Evolutionary conservation across 2,113 vertebrate species (phyloP).

Genomic region (Melanotaenia duboulayi): DNA sequence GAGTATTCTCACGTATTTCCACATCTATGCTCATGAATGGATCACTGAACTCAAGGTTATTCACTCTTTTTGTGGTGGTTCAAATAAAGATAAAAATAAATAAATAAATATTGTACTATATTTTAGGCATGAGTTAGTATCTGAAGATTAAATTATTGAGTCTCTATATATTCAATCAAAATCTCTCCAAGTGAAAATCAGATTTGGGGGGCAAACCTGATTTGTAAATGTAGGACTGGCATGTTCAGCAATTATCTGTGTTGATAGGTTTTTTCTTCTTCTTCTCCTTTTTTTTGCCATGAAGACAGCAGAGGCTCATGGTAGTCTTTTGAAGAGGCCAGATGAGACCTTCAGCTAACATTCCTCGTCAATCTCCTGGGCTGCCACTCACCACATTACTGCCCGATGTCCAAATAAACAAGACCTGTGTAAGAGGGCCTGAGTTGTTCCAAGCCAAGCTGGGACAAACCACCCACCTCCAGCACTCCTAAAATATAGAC

Average conservation of each 20-base stretch:
- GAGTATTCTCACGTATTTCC: too few species aligned
- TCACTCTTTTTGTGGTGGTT: too few species aligned
- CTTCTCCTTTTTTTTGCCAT: too few species aligned
- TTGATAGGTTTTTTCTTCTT: conserved; percentile 35
- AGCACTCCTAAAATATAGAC: conserved; percentile 68
- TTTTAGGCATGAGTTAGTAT: too few species aligned
- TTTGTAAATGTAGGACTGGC: conserved; percentile 4
- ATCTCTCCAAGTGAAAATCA: too few species aligned
- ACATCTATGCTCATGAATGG: too few species aligned
- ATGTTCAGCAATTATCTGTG: conserved; percentile 24
- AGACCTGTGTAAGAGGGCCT: conserved; percentile 45
- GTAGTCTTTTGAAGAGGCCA: conserved; percentile 66
- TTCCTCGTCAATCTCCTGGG: conserved; percentile 72
- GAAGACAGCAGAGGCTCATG: conserved; percentile 36
- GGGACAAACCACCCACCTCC: conserved; percentile 60
- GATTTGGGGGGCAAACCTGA: too few species aligned
- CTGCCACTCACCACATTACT: conserved; percentile 73
- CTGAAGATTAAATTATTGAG: too few species aligned
- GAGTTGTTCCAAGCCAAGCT: conserved; percentile 32
- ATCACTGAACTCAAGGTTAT: too few species aligned
- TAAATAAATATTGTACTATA: too few species aligned
- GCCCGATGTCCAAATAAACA: conserved; percentile 80
- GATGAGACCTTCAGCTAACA: conserved; percentile 69
- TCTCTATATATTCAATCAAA: too few species aligned
- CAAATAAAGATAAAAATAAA: too few species aligned